Base-by-base conservation (phyloP, 2,113 vertebrate genomes). In the Anoplopoma fimbria region DNA sequence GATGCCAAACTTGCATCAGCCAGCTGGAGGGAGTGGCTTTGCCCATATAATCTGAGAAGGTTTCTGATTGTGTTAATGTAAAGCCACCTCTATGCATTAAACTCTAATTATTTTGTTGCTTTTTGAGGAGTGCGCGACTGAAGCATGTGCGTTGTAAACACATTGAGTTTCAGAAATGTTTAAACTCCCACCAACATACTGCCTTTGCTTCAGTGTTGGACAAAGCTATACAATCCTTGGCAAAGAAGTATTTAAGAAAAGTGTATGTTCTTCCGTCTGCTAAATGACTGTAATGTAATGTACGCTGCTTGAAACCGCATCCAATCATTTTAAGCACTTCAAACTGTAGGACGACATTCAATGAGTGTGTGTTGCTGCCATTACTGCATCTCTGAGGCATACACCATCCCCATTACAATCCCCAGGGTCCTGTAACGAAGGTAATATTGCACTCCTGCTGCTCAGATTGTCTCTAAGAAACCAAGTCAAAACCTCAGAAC, bases 361-460 rank as follows among this genome's bases (percentile, higher is more conserved):
- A 19, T 34, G 42, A 78, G 19, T 55, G 80, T 9, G 38, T 45
- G 62, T 77, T 77, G 13, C 19, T 13, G 21, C 65, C 57, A 60
- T 84, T 29, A 75, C 64, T 75, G 67, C 77, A 82, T 81, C 73
- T 77, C 87, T 45, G 10, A 45, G 60, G 51, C 27, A 49, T 81
- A 78, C 84, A 64, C 84, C 83, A 81, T 57, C 60, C 60, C 49
- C 62, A 85, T 77, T 77, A 76, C 64, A 55, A 61, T 74, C 86
- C 75, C 79, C 58, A 23, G 88, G 77, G 77, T 70, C 77, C 69
- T 55, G 74, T 87, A 80, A 80, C 17, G 23, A 65, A 86, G 88
- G 68, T 87, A 75, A 63, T 81, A 47, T 29, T 74, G 57, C 74
- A 34, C 71, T 60, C 14, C 77, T 79, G 71, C 77, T 69, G 65